Base-by-base conservation (phyloP, 2,888 invertebrate genomes). In the Drosophila parthenogenetica region DNA sequence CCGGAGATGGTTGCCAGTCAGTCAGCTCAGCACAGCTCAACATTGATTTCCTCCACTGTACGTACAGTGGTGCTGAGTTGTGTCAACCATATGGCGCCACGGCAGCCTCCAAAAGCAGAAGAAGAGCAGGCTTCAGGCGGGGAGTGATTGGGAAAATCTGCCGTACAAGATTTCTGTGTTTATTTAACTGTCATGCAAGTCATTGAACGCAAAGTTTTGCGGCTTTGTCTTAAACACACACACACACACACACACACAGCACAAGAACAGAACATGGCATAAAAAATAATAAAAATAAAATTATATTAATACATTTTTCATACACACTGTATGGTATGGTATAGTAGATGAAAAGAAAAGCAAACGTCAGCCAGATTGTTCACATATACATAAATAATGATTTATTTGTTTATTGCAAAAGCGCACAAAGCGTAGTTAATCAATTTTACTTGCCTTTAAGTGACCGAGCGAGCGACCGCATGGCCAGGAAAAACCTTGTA, bases 401-500 rank as follows among this genome's bases (percentile, higher is more conserved):
- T 84, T 84, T 89, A 89, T 89, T 84, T 84, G 89, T 89, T 89
- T 84, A 84, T 84, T 84, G 76, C 67, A 72, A 87, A 84, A 61
- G 49, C 50, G 54, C 68, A 76, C 57, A 89, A 83, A 65, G 87
- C 75, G 79, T 68, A 83, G 89, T 84, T 83, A 89, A 89, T 84
- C 87, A 87, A 73, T 69, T 77, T 69, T 68, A 57, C 74, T 54
- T 55, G 60, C 53, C 67, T 79, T 77, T 61, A 77, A 77, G 46
- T 66, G 78, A 63, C 60, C 65, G 43, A 77, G 46, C 63, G 71
- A 63, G 58, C 65, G 43, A 43, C 61, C 46, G 51, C 51, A 43
- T 19, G 43, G 60, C 42, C 66, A 70, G 71, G 67, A 80, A 71
- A 77, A 77, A 64, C 81, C 81, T 73, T 81, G 81, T 55, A 50